Percentiles rank a stretch among this genome's conserved stretches.
Evolutionary conservation across 2,888 invertebrate genomes (phyloP).

Genomic region (Diarsia brunnea): DNA sequence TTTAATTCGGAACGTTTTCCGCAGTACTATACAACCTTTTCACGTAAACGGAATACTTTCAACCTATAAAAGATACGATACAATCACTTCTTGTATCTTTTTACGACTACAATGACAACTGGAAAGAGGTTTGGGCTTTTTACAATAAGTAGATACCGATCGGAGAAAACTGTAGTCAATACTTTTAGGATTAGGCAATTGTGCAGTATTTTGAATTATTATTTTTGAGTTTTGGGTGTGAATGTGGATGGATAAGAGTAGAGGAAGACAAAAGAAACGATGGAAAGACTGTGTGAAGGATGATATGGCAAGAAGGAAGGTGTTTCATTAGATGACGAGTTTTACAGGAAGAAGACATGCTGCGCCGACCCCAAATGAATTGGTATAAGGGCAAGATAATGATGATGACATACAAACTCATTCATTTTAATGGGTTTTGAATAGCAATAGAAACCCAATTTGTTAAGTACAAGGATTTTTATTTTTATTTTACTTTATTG

Average conservation of each 20-base stretch:
- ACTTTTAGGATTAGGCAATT: background rate
- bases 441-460: no score
- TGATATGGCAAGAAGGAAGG: no score
- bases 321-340: no score
- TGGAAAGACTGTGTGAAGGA: no score
- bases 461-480: no score
- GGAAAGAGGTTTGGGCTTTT: background rate
- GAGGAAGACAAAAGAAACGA: no score
- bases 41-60: constrained; percentile 35
- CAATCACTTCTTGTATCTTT: constrained; percentile 24
- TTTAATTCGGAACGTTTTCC: constrained; percentile 47
- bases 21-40: constrained; percentile 12
- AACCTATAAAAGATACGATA: constrained; percentile 30
- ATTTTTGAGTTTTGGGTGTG: no score
- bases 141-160: constrained; percentile 17
- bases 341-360: no score
- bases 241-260: no score
- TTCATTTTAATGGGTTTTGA: background rate
- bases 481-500: no score
- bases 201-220: background rate
- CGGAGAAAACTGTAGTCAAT: constrained; percentile 3
- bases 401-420: background rate
- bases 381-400: no score
- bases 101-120: constrained; percentile 12
- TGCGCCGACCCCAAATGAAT: no score